Conservation (phyloP, 1,140 invertebrate species). For the Achroia grisella region DNA sequence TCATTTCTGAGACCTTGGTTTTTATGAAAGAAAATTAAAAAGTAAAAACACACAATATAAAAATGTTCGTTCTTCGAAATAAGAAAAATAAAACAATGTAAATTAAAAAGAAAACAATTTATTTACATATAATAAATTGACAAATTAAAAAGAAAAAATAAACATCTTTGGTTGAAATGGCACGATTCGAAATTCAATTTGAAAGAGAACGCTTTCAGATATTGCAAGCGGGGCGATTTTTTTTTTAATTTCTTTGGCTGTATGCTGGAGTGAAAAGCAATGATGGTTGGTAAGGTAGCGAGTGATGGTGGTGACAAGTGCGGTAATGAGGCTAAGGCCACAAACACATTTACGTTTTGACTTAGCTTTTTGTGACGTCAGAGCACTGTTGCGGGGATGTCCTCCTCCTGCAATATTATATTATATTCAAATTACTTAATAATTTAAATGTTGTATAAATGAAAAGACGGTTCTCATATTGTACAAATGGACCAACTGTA, state of each 20-base stretch:
- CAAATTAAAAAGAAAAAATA: slow-evolving; percentile 10
- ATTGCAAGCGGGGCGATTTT: slow-evolving; percentile 23
- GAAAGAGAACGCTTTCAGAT: slow-evolving; percentile 11
- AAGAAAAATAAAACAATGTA: slow-evolving; percentile 29
- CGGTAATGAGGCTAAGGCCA: slow-evolving; percentile 52
- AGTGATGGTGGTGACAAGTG: slow-evolving; percentile 45
- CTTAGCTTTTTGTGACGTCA: slow-evolving; percentile 62
- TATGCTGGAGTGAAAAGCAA: slow-evolving; percentile 54
- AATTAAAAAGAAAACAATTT: slow-evolving; percentile 34
- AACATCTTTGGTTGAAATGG: slow-evolving; percentile 35
- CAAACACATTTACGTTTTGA: slow-evolving; percentile 58
- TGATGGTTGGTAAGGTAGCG: slow-evolving; percentile 62
- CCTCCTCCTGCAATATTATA: slow-evolving; percentile 55
- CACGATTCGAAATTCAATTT: slow-evolving; percentile 19
- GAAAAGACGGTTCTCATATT: too few species aligned
- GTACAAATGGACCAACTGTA: too few species aligned
- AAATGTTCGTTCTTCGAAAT: slow-evolving; percentile 15
- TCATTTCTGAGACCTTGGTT: slow-evolving; percentile 6
- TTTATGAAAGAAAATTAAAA: background rate
- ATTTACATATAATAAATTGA: slow-evolving; percentile 32
- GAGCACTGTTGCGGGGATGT: slow-evolving; percentile 63
- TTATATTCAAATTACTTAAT: background rate
- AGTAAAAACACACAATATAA: slow-evolving; percentile 5
- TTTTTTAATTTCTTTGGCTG: slow-evolving; percentile 17
- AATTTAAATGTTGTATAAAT: background rate